A percentile compares a stretch with the other conserved stretches of the same genome.
Evolutionary conservation across 1,140 invertebrate genomes (phyloP).

Genomic region (Listronotus bonariensis): DNA sequence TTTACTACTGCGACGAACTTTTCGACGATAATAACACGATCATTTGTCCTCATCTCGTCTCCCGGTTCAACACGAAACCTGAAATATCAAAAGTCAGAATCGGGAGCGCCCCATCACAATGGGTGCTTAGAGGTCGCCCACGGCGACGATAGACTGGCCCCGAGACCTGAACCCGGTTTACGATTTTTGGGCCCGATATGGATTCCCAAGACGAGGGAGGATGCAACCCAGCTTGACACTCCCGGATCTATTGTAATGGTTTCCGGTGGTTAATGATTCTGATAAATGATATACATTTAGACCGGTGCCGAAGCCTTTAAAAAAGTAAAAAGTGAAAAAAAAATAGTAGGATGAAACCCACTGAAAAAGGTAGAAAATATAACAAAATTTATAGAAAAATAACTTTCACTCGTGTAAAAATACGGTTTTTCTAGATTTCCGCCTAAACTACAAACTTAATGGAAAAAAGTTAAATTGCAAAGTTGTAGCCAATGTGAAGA

Average conservation of each 20-base stretch:
- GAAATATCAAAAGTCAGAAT: conserved; percentile 26
- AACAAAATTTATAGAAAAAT: too few species aligned
- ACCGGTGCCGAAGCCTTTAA: too few species aligned
- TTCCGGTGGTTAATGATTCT: conserved; percentile 16
- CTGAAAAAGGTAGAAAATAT: too few species aligned
- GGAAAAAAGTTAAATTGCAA: too few species aligned
- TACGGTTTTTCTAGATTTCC: too few species aligned
- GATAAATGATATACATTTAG: background rate
- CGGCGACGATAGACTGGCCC: background rate
- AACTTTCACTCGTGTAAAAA: too few species aligned
- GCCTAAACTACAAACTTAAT: too few species aligned
- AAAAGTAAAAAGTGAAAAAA: too few species aligned
- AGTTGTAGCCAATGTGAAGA: too few species aligned
- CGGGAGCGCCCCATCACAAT: conserved; percentile 21
- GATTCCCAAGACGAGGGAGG: conserved; percentile 4
- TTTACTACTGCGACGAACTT: conserved; percentile 8
- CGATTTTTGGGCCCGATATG: conserved; percentile 16
- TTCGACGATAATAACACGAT: conserved; percentile 6
- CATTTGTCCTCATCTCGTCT: conserved; percentile 22
- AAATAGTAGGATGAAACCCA: too few species aligned
- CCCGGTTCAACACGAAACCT: conserved; percentile 18
- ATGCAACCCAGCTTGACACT: conserved; percentile 12
- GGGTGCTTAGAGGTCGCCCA: conserved; percentile 25
- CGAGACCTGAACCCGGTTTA: background rate
- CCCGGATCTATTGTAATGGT: conserved; percentile 21